A percentile compares a stretch with the other conserved stretches of the same genome.
phyloP scores from a whole-genome alignment of 2,797 vertebrate species.

The Acrossocheilus wenchowensis region DNA sequence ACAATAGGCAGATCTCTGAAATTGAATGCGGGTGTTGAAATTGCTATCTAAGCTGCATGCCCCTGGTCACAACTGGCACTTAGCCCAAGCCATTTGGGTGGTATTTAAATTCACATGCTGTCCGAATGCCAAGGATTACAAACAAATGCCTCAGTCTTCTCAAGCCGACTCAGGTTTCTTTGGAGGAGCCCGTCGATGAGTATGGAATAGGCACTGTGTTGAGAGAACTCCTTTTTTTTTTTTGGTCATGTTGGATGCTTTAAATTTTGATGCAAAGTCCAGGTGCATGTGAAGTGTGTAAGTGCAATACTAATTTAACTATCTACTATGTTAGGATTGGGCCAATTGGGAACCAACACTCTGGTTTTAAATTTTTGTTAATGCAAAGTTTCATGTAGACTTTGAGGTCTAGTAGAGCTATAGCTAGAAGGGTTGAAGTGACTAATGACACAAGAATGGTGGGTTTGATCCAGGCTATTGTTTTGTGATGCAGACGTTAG shows the following conservation, averaged over 20 bases:
- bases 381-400: not conserved
- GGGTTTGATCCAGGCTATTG: conserved; percentile 13
- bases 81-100: conserved; percentile 29
- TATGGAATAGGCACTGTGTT: not conserved
- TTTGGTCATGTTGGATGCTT: not conserved
- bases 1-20: conserved; percentile 35
- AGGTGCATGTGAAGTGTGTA: not conserved
- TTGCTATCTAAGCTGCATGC: conserved; percentile 28
- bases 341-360: not conserved
- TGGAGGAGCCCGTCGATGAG: not conserved
- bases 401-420: not conserved
- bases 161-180: conserved; percentile 26
- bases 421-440: not conserved
- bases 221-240: not conserved
- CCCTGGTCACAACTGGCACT: conserved; percentile 38
- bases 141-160: conserved; percentile 42
- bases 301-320: not conserved
- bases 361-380: not conserved
- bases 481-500: conserved; percentile 21
- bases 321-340: not conserved
- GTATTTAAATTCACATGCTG: conserved; percentile 38
- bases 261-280: not conserved
- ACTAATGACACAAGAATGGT: not conserved
- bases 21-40: conserved; percentile 38
- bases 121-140: conserved; percentile 41